A percentile compares a stretch with the other conserved stretches of the same genome.
Conservation (phyloP, 2,113 vertebrate genomes). For the Oreochromis aureus region DNA sequence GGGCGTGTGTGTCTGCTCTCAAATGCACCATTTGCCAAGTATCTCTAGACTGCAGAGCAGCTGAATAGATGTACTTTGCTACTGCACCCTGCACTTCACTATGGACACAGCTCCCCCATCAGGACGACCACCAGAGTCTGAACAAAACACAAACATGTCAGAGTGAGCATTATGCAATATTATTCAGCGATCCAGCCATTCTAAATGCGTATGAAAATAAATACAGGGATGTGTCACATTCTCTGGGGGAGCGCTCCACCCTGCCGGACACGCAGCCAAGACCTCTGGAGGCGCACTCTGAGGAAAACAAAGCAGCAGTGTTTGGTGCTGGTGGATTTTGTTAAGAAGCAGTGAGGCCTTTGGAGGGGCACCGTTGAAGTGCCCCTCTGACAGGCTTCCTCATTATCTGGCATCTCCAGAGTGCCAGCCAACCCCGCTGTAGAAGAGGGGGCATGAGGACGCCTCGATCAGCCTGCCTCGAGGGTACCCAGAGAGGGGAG, state of each 20-base stretch:
- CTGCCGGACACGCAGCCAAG: neutral
- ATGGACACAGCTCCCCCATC: constrained; percentile 50
- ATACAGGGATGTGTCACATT: neutral
- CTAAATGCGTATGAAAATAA: neutral
- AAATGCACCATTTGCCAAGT: neutral
- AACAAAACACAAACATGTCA: neutral
- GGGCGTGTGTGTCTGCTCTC: neutral
- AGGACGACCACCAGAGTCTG: constrained; percentile 11
- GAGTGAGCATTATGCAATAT: neutral
- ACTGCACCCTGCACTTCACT: neutral
- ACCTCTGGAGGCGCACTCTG: neutral
- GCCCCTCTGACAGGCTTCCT: constrained; percentile 61
- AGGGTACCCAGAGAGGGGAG: constrained; percentile 22
- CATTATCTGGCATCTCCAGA: constrained; percentile 65
- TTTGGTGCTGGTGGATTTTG: constrained; percentile 22
- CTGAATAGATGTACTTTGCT: neutral
- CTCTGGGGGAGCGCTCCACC: neutral
- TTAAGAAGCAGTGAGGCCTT: constrained; percentile 35
- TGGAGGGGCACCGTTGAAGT: constrained; percentile 45
- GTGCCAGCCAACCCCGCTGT: constrained; percentile 30
- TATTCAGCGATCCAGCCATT: neutral
- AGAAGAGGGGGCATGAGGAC: constrained; percentile 43
- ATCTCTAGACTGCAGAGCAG: neutral
- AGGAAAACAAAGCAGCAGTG: constrained; percentile 35
- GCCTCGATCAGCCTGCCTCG: constrained; percentile 34